Base-by-base conservation (phyloP, 2,797 vertebrate genomes). In the Hozukius guyotensis region DNA sequence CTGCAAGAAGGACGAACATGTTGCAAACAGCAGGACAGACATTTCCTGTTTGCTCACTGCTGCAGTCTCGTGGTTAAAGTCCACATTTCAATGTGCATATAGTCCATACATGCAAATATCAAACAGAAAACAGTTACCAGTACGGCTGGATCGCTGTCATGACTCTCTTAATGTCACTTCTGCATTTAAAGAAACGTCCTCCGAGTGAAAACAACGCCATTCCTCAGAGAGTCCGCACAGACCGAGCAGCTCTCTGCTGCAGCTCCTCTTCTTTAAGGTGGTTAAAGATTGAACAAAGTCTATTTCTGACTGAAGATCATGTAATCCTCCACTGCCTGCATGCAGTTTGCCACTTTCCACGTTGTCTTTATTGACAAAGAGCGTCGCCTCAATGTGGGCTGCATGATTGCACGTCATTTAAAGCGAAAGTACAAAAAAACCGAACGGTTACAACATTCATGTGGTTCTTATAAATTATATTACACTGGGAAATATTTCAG, bases 61-160 rank as follows among this genome's bases (percentile, higher is more conserved):
- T 53, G 46, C 32, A 2, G 24, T n/a, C 1, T 38, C 5, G 53
- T 2, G 49, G 18, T 32, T 8, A 12, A 42, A 22, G 68, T 75
- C 52, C n/a, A 8, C 3, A 0, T 8, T 5, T 24, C 6, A 8
- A 10, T 10, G 42, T 32, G 81, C 36, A 8, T 2, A 25, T 3
- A 25, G 16, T 46, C 42, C 1, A 2, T 20, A 18, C 20, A 10
- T 11, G 18, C 14, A 53, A 22, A 31, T 2, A 13, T 25, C 18
- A 2, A 24, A 18, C 13, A 11, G 56, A 4, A 20, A 36, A 27
- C 8, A 34, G 49, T 92, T 91, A 94, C 93, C 93, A 79, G 87
- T 31, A 66, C 0, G 5, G 1, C 34, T 13, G 88, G 0, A n/a
- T 8, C 7, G 72, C 75, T 6, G 75, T 18, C 78, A 64, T 11